These are phyloP conservation scores for Drosophila triauraria DNA, from an alignment of 1,140 invertebrate genomes.

Conservation along the genomic window DNA sequence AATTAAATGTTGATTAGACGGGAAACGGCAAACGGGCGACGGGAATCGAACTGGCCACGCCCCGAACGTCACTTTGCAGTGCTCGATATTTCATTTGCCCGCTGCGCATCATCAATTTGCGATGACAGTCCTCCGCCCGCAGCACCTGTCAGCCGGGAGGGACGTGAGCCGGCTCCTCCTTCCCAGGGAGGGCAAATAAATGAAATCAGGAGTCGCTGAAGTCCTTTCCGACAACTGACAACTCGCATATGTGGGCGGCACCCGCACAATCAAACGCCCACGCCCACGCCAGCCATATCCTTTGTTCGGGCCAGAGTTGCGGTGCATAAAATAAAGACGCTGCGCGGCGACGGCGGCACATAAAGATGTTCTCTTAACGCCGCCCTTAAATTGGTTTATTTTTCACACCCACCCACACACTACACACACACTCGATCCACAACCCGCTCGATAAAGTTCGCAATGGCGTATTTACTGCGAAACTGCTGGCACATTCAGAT, in stretches of 20 bases:
- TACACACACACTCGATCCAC: neutral
- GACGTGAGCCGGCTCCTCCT: neutral
- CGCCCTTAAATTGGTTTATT: constrained; percentile 33
- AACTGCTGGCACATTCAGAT: constrained; percentile 33
- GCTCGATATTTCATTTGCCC: constrained; percentile 34
- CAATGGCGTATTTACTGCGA: constrained; percentile 34
- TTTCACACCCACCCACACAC: constrained; percentile 22
- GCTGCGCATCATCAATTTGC: constrained; percentile 48
- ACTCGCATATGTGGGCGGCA: constrained; percentile 37
- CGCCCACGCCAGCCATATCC: neutral
- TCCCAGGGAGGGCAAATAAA: constrained; percentile 43
- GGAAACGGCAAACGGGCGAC: neutral
- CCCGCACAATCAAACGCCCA: constrained; percentile 42
- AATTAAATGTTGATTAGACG: constrained; percentile 67
- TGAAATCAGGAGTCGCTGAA: constrained; percentile 49
- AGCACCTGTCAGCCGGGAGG: constrained; percentile 20
- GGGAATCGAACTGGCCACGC: neutral
- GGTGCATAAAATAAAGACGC: constrained; percentile 51
- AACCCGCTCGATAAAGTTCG: constrained; percentile 34
- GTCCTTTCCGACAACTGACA: constrained; percentile 11
- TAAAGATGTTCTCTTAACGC: constrained; percentile 33
- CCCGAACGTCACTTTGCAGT: constrained; percentile 19
- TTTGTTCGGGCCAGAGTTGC: constrained; percentile 12
- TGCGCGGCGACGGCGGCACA: constrained; percentile 23
- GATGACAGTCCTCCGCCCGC: constrained; percentile 32